Evolutionary conservation across 2,888 invertebrate genomes (phyloP).

Genomic region (Eueremaeus valkanovi): DNA sequence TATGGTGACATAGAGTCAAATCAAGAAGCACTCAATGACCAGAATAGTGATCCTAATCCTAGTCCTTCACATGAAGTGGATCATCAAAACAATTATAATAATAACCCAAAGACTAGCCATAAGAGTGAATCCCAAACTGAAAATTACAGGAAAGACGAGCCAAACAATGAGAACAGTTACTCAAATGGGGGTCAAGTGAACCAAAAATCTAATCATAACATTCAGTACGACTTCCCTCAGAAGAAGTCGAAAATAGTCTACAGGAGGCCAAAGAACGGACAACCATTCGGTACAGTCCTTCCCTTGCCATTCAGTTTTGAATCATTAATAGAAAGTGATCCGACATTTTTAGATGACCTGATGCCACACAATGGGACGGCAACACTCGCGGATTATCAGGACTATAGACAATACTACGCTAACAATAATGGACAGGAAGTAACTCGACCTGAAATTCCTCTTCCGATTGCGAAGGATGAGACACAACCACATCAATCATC

Average conservation of each 20-base stretch:
- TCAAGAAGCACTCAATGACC: too few species aligned
- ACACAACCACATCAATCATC: conserved; percentile 13
- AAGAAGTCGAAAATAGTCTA: too few species aligned
- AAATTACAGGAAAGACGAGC: not conserved
- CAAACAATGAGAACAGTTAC: not conserved
- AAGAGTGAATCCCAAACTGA: too few species aligned
- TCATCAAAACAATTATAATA: too few species aligned
- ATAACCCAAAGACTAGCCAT: too few species aligned
- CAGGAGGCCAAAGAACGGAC: not conserved
- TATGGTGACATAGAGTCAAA: too few species aligned
- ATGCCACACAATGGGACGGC: not conserved
- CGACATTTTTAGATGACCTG: conserved; percentile 21
- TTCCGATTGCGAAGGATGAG: not conserved
- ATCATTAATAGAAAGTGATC: conserved; percentile 5
- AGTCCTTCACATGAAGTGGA: too few species aligned
- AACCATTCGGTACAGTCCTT: conserved; percentile 23
- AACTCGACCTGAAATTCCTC: not conserved
- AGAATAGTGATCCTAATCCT: too few species aligned
- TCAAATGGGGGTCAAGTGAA: not conserved
- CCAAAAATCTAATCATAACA: not conserved
- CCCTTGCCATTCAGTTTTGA: conserved; percentile 27
- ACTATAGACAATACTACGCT: too few species aligned
- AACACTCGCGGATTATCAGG: not conserved
- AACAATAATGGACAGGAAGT: not conserved
- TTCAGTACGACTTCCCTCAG: not conserved